Evolutionary conservation across 2,797 vertebrate genomes (phyloP).

Genomic region (Rhinella marina): DNA sequence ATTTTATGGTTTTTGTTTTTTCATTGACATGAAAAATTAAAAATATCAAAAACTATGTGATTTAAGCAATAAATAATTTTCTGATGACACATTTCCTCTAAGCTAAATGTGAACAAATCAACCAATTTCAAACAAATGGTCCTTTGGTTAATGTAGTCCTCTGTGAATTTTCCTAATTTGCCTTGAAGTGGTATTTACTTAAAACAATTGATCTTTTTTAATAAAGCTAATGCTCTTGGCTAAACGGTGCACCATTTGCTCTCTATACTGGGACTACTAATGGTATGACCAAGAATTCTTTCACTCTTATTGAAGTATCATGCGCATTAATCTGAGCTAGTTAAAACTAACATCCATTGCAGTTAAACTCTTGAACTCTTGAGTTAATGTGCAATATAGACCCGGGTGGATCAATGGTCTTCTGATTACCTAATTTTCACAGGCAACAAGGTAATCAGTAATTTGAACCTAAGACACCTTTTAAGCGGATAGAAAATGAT

Average conservation of each 20-base stretch:
- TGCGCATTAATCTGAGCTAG: conserved; percentile 41
- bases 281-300: background rate
- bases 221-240: conserved; percentile 22
- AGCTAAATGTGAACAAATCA: conserved; percentile 5
- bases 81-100: too few relatives aligned
- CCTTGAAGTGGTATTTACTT: conserved; percentile 3
- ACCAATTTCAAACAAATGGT: conserved; percentile 1
- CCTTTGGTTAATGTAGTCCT: conserved; percentile 8
- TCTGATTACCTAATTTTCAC: conserved; percentile 28
- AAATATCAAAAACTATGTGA: too few relatives aligned
- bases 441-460: conserved; percentile 18
- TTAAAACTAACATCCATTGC: conserved; percentile 42
- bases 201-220: conserved; percentile 31
- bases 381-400: conserved; percentile 26
- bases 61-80: too few relatives aligned
- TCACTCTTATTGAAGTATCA: conserved; percentile 23
- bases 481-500: background rate
- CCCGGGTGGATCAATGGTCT: conserved; percentile 28
- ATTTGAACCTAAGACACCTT: background rate
- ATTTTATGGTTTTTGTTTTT: too few relatives aligned
- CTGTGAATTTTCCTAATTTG: background rate
- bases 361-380: conserved; percentile 33
- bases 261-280: conserved; percentile 28
- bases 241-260: background rate
- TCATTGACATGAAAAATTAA: too few relatives aligned